These are phyloP conservation scores for Rhimphoctona megacephalus DNA, from an alignment of 2,888 invertebrate genomes.

Conservation along the genomic window DNA sequence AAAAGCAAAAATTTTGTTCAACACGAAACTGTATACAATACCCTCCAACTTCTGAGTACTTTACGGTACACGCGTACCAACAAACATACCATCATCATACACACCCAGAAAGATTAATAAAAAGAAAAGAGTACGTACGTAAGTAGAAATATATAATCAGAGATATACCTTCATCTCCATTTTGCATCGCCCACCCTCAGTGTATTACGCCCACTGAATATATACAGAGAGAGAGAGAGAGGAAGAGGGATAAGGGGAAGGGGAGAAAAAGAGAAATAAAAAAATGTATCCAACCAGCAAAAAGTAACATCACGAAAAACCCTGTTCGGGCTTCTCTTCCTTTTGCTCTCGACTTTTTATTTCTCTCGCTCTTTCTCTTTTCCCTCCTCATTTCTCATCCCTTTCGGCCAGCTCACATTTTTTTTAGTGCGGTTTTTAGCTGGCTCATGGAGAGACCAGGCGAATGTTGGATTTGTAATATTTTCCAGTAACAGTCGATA, in stretches of 20 bases:
- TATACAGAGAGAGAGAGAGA: conserved; percentile 52
- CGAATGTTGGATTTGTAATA: conserved; percentile 69
- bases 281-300: conserved; percentile 67
- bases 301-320: conserved; percentile 70
- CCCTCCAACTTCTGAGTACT: conserved; percentile 26
- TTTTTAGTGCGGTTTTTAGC: conserved; percentile 44
- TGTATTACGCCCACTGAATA: conserved; percentile 68
- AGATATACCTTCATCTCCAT: conserved; percentile 63
- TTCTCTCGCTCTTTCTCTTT: conserved; percentile 38
- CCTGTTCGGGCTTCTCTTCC: conserved; percentile 57
- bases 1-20: neutral
- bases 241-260: conserved; percentile 20
- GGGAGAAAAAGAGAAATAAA: conserved; percentile 46
- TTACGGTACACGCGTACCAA: conserved; percentile 22
- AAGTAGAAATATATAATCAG: conserved; percentile 65
- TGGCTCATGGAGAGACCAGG: conserved; percentile 48
- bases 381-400: conserved; percentile 19
- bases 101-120: conserved; percentile 49
- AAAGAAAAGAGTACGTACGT: conserved; percentile 54
- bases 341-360: conserved; percentile 57
- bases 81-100: conserved; percentile 15
- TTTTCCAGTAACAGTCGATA: conserved; percentile 70
- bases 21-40: conserved; percentile 44
- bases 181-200: conserved; percentile 53
- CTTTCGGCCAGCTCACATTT: conserved; percentile 11